Evolutionary conservation across 2,888 invertebrate species (phyloP).

Genomic region (Phrixothrix hirtus): DNA sequence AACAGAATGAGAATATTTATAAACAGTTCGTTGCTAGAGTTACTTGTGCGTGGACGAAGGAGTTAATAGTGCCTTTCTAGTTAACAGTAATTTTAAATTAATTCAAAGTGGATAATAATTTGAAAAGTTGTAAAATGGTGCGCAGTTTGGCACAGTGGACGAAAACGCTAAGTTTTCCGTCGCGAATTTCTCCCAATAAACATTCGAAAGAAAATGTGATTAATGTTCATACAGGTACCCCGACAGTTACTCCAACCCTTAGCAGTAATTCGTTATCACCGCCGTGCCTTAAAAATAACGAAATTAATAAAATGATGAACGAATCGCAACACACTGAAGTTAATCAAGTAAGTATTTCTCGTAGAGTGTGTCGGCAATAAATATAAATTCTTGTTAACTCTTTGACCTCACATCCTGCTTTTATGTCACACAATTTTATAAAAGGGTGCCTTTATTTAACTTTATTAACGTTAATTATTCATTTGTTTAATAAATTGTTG

Average conservation of each 20-base stretch:
- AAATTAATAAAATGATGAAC: constrained; percentile 52
- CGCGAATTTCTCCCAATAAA: constrained; percentile 81
- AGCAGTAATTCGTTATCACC: constrained; percentile 51
- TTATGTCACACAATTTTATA: neutral
- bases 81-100: neutral
- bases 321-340: constrained; percentile 48
- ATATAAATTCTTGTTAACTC: too few species aligned
- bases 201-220: constrained; percentile 72
- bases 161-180: constrained; percentile 87
- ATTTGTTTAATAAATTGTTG: neutral
- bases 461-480: neutral
- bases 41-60: constrained; percentile 31
- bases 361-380: too few species aligned
- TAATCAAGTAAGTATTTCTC: constrained; percentile 48
- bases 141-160: constrained; percentile 89
- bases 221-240: constrained; percentile 60
- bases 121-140: constrained; percentile 66
- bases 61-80: neutral
- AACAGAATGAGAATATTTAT: constrained; percentile 36
- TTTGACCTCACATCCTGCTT: neutral
- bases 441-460: neutral
- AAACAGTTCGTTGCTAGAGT: constrained; percentile 16
- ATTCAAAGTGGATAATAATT: constrained; percentile 7
- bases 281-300: constrained; percentile 47
- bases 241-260: constrained; percentile 67